Evolutionary conservation across 1,140 invertebrate species (phyloP).

Genomic region (Zaprionus kolodkinae): DNA sequence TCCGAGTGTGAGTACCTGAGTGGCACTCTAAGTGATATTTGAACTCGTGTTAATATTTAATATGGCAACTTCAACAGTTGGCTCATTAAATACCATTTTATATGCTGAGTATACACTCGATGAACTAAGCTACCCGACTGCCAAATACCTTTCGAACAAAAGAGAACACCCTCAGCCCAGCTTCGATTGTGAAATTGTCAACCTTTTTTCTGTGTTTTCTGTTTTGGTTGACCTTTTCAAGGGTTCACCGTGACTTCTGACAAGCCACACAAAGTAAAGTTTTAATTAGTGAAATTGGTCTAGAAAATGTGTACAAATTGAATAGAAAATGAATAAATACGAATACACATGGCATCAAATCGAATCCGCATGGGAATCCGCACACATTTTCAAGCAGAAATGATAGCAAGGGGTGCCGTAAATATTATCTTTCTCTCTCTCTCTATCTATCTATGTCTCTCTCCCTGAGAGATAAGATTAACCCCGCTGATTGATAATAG

Average conservation of each 20-base stretch:
- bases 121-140: background rate
- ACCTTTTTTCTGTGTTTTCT: background rate
- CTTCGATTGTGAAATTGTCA: background rate
- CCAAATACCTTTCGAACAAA: background rate
- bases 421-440: background rate
- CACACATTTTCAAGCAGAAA: background rate
- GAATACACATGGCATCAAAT: background rate
- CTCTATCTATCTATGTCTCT: background rate
- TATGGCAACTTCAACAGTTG: constrained; percentile 25
- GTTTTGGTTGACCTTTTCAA: background rate
- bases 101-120: background rate
- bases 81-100: constrained; percentile 22
- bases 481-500: constrained; percentile 4
- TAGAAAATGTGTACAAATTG: background rate
- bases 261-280: constrained; percentile 1
- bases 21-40: constrained; percentile 21
- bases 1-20: constrained; percentile 1
- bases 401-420: background rate
- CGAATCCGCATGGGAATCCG: background rate
- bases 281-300: constrained; percentile 22
- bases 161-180: too few species aligned
- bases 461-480: constrained; percentile 23
- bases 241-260: background rate
- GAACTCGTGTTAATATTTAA: constrained; percentile 42
- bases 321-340: background rate